Evolutionary conservation across 1,140 invertebrate species (phyloP).

Genomic region (Mya arenaria): DNA sequence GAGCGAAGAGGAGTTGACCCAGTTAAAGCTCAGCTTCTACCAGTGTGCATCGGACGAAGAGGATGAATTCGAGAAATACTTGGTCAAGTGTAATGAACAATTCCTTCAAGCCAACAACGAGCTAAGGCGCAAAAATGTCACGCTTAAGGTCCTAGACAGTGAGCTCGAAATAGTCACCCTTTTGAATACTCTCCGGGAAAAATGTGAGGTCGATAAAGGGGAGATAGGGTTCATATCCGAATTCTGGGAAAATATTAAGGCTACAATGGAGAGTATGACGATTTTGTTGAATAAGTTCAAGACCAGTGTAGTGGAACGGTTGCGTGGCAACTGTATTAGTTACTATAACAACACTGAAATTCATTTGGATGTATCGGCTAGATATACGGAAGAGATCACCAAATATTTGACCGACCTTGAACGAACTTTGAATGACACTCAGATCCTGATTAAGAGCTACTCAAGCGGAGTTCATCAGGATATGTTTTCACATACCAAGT

Average conservation of each 20-base stretch:
- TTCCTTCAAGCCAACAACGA: conserved; percentile 73
- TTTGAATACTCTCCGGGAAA: conserved; percentile 71
- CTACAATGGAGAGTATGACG: conserved; percentile 64
- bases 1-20: conserved; percentile 63
- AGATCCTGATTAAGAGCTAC: conserved; percentile 71
- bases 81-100: conserved; percentile 67
- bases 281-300: conserved; percentile 70
- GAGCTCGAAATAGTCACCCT: conserved; percentile 71
- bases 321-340: conserved; percentile 75
- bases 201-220: conserved; percentile 61
- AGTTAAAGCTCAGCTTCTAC: conserved; percentile 63
- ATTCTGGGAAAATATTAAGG: conserved; percentile 75
- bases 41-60: conserved; percentile 58
- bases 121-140: conserved; percentile 68
- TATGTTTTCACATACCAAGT: conserved; percentile 68
- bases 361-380: conserved; percentile 69
- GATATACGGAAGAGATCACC: conserved; percentile 72
- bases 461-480: conserved; percentile 71
- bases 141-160: conserved; percentile 72
- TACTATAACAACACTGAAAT: conserved; percentile 69
- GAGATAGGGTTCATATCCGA: conserved; percentile 70
- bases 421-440: conserved; percentile 60
- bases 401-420: conserved; percentile 69
- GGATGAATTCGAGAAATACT: conserved; percentile 59
- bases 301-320: conserved; percentile 69